Evolutionary conservation across 2,113 vertebrate genomes (phyloP), one percentile per base, ranked within the genome.

Genomic region (Serranochromis macrocephalus): DNA sequence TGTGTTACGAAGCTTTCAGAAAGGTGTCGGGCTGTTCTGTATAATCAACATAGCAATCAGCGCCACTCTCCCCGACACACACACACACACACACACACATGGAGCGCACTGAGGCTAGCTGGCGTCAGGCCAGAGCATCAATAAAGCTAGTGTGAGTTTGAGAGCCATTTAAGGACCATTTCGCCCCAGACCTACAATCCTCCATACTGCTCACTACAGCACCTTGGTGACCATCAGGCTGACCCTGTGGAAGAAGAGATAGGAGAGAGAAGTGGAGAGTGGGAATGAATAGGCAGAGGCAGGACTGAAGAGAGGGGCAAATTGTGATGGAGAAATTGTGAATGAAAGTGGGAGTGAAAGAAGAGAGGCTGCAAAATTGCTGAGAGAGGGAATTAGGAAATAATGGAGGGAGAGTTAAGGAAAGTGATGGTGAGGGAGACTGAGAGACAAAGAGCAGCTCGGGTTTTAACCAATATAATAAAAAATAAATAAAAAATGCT

Each of bases 111-210:
- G 80, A 92, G 55, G 90, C 80, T 54, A 26, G 89, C 92, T 95
- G 94, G 93, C 91, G 7, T 84, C 83, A 47, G 80, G 88, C 94
- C 94, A 94, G 91, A 91, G 93, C 93, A 94, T 94, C 93, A 93
- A 94, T 95, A 94, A 94, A 94, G 91, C 92, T 81, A 79, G 93
- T 90, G 93, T 88, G 93, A 91, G 92, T 93, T 91, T 93, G 91
- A 95, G 91, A 95, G 94, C 93, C 92, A 90, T 95, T 94, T 94
- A 95, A 93, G 89, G 88, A 84, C 94, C 92, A 92, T 95, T 95
- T 93, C 26, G 85, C 85, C 90, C 82, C 94, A 94, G 94, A 95
- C 94, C 93, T 95, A 93, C 93, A 95, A 93, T 94, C 91, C 94
- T 92, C 89, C 89, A 75, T 85, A 87, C 90, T 91, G 92, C 94